phyloP scores from a whole-genome alignment of 2,888 invertebrate genomes.

The Malthinus flaveolus region DNA sequence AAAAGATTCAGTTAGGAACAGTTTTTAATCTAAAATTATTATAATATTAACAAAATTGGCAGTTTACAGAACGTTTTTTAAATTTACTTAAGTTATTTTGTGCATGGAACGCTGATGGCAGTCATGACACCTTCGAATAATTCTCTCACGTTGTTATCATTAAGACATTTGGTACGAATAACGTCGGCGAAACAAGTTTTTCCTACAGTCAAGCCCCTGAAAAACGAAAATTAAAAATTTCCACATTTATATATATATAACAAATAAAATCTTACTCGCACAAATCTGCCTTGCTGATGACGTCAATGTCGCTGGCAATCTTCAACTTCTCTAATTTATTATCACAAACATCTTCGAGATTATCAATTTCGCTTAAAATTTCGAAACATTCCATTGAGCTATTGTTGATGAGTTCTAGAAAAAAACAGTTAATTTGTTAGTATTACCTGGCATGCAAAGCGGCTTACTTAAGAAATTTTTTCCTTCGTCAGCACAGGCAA shows the following conservation, averaged over 20 bases:
- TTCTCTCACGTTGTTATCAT: background rate
- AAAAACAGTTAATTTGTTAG: too few species aligned
- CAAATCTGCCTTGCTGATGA: background rate
- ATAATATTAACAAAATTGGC: too few species aligned
- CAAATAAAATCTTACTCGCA: background rate
- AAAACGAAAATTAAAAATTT: background rate
- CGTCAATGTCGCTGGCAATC: background rate
- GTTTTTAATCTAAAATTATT: too few species aligned
- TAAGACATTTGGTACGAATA: background rate
- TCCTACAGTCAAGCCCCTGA: background rate
- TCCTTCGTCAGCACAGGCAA: conserved; percentile 6
- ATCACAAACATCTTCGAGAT: background rate
- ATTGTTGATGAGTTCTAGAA: background rate
- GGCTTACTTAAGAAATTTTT: conserved; percentile 2
- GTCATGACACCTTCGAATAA: background rate
- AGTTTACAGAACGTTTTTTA: too few species aligned
- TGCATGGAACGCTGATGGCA: background rate
- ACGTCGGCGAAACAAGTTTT: background rate
- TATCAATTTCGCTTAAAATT: background rate
- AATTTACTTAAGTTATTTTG: background rate
- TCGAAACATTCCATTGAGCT: background rate
- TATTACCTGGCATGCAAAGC: too few species aligned
- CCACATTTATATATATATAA: too few species aligned
- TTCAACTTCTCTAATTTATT: background rate
- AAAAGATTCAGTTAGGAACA: too few species aligned